phyloP scores from a whole-genome alignment of 2,113 vertebrate species.

The Istiophorus platypterus region DNA sequence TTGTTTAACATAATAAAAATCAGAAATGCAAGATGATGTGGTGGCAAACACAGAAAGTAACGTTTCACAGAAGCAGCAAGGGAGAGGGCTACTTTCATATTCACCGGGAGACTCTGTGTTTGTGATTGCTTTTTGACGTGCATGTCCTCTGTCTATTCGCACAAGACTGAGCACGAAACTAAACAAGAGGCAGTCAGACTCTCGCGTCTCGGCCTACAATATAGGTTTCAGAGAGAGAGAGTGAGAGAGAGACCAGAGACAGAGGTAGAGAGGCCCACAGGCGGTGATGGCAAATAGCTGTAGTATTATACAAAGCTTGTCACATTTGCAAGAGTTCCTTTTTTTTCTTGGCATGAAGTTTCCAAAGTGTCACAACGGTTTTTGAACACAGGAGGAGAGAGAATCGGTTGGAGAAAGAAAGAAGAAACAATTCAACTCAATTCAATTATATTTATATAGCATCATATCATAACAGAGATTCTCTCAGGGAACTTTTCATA shows the following conservation, averaged over 20 bases:
- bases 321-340: constrained; percentile 24
- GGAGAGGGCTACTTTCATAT: not conserved
- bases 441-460: no score
- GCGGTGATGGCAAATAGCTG: constrained; percentile 17
- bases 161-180: not conserved
- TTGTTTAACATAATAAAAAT: not conserved
- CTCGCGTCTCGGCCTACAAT: not conserved
- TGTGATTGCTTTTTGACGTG: not conserved
- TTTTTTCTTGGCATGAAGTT: not conserved
- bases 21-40: not conserved
- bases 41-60: not conserved
- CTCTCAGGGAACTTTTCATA: no score
- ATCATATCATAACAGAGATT: no score
- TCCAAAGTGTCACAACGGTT: not conserved
- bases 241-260: not conserved
- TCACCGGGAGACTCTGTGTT: not conserved
- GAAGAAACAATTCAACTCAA: not conserved
- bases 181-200: constrained; percentile 19
- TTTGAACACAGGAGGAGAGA: not conserved
- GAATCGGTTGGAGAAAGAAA: fast-evolving
- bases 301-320: constrained; percentile 35
- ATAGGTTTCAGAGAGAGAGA: constrained; percentile 12
- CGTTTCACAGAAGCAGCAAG: not conserved
- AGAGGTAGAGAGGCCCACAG: not conserved
- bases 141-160: constrained; percentile 6